phyloP scores from a whole-genome alignment of 2,113 vertebrate genomes.

The Lipophrys pholis region DNA sequence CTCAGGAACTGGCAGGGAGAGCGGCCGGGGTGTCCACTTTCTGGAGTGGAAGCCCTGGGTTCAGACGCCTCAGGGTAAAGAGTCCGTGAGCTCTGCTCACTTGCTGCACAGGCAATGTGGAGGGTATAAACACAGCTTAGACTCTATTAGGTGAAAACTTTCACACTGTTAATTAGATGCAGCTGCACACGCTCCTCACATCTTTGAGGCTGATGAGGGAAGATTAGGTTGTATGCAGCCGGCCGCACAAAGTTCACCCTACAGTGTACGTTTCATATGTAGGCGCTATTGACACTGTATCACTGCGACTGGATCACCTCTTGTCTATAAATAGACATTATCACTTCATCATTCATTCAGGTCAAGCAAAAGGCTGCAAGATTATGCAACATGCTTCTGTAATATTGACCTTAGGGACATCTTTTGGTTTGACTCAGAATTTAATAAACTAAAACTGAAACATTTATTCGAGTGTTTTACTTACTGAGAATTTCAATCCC shows the following conservation, averaged over 20 bases:
- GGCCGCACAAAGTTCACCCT: not conserved
- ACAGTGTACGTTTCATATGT: not conserved
- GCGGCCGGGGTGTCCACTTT: slow-evolving; percentile 66
- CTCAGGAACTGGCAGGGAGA: slow-evolving; percentile 66
- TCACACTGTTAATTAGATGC: slow-evolving; percentile 66
- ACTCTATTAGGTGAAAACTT: slow-evolving; percentile 48
- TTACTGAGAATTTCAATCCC: no score
- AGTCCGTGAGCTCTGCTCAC: slow-evolving; percentile 11
- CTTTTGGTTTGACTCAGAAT: no score
- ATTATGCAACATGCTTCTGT: not conserved
- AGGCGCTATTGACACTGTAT: not conserved
- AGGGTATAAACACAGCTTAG: slow-evolving; percentile 51
- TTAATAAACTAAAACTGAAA: no score
- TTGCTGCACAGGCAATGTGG: slow-evolving; percentile 27
- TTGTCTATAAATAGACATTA: slow-evolving; percentile 6
- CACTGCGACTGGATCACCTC: not conserved
- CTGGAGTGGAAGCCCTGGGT: slow-evolving; percentile 64
- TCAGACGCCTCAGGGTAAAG: slow-evolving; percentile 40
- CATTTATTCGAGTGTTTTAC: no score
- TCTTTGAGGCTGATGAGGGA: slow-evolving; percentile 21
- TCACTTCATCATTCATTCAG: slow-evolving; percentile 13
- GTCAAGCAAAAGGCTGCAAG: not conserved
- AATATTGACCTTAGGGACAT: no score
- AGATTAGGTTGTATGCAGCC: slow-evolving; percentile 1
- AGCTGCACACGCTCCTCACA: slow-evolving; percentile 39